These are phyloP conservation scores for Hirudinaria manillensis DNA, from an alignment of 2,888 invertebrate species.

Conservation along the genomic window DNA sequence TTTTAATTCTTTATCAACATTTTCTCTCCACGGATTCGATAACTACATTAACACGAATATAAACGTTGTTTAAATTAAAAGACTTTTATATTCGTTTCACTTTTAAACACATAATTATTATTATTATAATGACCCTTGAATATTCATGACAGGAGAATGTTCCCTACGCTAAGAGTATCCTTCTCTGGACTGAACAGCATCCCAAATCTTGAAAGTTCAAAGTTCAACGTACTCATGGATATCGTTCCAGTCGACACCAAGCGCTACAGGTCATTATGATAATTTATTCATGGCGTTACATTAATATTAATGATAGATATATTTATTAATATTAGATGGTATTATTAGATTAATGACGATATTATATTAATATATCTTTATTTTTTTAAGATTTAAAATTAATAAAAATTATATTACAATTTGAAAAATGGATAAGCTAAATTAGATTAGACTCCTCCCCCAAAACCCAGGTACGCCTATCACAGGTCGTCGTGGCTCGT, in stretches of 20 bases:
- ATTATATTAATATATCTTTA: too few relatives aligned
- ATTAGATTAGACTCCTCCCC: too few relatives aligned
- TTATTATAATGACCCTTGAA: too few relatives aligned
- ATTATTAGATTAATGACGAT: too few relatives aligned
- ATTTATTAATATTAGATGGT: too few relatives aligned
- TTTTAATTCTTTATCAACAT: too few relatives aligned
- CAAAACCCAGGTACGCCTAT: slow-evolving; percentile 78
- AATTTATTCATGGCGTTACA: too few relatives aligned
- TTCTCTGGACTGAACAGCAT: slow-evolving; percentile 59
- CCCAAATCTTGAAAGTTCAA: slow-evolving; percentile 55
- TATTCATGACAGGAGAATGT: slow-evolving; percentile 75
- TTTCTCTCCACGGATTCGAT: too few relatives aligned
- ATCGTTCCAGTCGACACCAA: slow-evolving; percentile 94
- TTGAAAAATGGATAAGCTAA: too few relatives aligned
- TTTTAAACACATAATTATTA: background rate
- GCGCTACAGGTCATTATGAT: slow-evolving; percentile 60
- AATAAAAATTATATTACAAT: too few relatives aligned
- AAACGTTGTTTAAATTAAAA: background rate
- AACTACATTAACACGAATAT: background rate
- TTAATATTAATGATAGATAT: too few relatives aligned
- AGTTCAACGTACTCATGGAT: slow-evolving; percentile 85
- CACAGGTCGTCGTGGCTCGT: slow-evolving; percentile 96
- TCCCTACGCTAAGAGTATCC: slow-evolving; percentile 88
- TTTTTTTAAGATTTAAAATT: too few relatives aligned
- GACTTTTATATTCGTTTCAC: background rate